These are phyloP conservation scores for Temnothorax unifasciatus DNA, from an alignment of 2,888 invertebrate species.

Conservation along the genomic window DNA sequence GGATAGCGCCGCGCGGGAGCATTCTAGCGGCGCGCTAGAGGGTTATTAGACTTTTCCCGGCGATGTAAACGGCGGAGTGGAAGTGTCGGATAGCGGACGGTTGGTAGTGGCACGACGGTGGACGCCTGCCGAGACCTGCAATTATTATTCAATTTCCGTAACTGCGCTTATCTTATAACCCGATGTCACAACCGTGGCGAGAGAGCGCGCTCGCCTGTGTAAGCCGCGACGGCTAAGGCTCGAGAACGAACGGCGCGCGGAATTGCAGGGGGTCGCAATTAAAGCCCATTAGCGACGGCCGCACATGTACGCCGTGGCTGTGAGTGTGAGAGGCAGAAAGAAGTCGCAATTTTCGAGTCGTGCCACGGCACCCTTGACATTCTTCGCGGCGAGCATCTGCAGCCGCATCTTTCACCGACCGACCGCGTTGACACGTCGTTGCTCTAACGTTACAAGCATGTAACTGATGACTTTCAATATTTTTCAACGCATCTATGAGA, in stretches of 20 bases:
- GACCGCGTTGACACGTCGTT: conserved; percentile 11
- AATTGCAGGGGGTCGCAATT: conserved; percentile 79
- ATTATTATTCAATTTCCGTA: conserved; percentile 85
- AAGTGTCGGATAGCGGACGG: conserved; percentile 12
- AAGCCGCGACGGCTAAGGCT: conserved; percentile 8
- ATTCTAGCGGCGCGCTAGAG: conserved; percentile 64
- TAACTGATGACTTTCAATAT: background rate
- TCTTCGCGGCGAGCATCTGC: conserved; percentile 72
- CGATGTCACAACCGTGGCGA: conserved; percentile 81
- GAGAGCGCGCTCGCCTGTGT: conserved; percentile 37
- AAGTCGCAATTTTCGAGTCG: conserved; percentile 73
- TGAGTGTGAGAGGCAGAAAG: conserved; percentile 61
- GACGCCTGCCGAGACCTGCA: conserved; percentile 73
- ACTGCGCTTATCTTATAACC: conserved; percentile 81
- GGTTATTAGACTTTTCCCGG: conserved; percentile 74
- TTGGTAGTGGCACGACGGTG: conserved; percentile 9
- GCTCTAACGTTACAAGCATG: conserved; percentile 11
- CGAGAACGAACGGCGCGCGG: conserved; percentile 58
- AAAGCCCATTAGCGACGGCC: conserved; percentile 82
- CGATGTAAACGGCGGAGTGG: conserved; percentile 56
- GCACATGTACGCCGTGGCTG: conserved; percentile 75
- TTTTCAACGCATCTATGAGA: background rate
- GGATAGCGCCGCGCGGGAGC: conserved; percentile 72
- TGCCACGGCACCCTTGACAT: conserved; percentile 82
- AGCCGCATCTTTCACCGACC: conserved; percentile 52